Conservation (phyloP, 2,113 vertebrate species). For the Scytalopus superciliaris region DNA sequence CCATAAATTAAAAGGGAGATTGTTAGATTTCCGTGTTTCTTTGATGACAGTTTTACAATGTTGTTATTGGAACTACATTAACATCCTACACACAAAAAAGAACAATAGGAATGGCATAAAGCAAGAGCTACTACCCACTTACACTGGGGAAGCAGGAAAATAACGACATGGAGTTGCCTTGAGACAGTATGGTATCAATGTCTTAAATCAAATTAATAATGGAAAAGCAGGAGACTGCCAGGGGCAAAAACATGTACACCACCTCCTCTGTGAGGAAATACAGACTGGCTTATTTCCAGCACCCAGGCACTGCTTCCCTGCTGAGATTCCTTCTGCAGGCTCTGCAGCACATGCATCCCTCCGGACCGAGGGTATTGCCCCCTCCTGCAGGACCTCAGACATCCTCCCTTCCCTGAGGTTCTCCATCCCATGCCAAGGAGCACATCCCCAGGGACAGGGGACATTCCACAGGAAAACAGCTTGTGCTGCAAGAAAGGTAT, state of each 20-base stretch:
- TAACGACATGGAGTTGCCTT: not conserved
- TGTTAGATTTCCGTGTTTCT: not conserved
- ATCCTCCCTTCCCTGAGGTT: not conserved
- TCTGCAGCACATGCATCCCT: accelerated
- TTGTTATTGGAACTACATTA: not conserved
- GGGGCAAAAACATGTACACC: not conserved
- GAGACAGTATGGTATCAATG: not conserved
- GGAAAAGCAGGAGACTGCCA: not conserved
- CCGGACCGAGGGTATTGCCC: too few relatives aligned
- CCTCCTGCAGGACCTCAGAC: not conserved
- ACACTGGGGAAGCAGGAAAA: not conserved
- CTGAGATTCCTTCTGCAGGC: not conserved
- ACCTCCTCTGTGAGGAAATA: not conserved
- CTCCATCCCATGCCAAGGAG: not conserved
- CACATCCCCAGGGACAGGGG: too few relatives aligned
- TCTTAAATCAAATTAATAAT: slow-evolving; percentile 14
- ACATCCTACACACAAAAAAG: not conserved
- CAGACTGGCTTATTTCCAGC: not conserved
- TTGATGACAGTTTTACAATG: not conserved
- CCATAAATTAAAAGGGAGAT: not conserved
- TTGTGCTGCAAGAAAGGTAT: not conserved
- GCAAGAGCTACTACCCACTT: not conserved
- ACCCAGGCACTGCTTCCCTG: not conserved
- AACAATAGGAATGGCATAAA: not conserved
- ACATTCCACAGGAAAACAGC: not conserved